Conservation (phyloP, 2,888 invertebrate genomes). For the Matsumyia berberina region DNA sequence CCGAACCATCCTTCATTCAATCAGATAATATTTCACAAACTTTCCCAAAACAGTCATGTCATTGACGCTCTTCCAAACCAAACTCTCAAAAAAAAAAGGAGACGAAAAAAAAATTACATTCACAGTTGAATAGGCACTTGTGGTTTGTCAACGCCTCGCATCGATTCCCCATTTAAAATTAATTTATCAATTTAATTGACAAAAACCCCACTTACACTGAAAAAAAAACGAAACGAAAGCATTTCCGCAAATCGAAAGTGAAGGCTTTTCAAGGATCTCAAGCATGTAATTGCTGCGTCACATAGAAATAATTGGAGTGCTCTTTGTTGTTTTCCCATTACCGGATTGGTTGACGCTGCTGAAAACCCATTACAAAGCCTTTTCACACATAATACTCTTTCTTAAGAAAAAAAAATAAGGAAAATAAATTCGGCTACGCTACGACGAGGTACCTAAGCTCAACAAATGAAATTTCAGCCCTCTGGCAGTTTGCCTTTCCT, state of each 20-base stretch:
- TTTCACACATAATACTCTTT: neutral
- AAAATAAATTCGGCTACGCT: too few relatives aligned
- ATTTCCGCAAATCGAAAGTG: constrained; percentile 12
- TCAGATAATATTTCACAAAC: constrained; percentile 8
- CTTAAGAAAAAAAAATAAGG: neutral
- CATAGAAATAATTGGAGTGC: constrained; percentile 22
- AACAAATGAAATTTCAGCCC: neutral
- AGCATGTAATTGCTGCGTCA: constrained; percentile 27
- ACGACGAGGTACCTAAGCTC: neutral
- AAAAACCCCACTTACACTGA: neutral
- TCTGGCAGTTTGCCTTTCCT: too few relatives aligned
- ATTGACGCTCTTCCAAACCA: neutral
- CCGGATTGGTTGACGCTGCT: constrained; percentile 1
- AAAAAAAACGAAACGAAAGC: neutral
- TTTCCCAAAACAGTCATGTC: neutral
- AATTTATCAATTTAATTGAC: constrained; percentile 43
- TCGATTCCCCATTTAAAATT: constrained; percentile 37
- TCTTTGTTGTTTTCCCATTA: constrained; percentile 26
- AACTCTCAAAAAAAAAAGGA: neutral
- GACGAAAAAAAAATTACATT: constrained; percentile 1
- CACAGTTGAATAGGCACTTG: constrained; percentile 40
- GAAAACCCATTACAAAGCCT: constrained; percentile 20
- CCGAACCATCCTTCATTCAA: neutral
- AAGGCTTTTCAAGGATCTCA: constrained; percentile 19
- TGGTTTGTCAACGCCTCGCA: constrained; percentile 9